Percentiles rank a stretch among this genome's conserved stretches.
Evolutionary conservation across 2,888 invertebrate genomes (phyloP).

Genomic region (Macrosiphum euphorbiae): DNA sequence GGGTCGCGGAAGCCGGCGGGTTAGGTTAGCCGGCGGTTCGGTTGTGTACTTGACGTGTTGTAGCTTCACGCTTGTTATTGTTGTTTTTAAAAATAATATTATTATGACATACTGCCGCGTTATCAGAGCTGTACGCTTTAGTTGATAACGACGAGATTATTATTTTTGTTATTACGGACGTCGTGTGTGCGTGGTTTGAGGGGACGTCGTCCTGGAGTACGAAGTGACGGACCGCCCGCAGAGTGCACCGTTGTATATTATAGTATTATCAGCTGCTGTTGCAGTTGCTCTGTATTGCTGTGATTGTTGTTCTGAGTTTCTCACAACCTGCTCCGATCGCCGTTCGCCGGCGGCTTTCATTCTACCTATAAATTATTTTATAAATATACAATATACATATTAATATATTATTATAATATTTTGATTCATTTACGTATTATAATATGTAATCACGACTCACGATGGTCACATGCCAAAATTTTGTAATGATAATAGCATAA

Average conservation of each 20-base stretch:
- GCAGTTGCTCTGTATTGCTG: neutral
- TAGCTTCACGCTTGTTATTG: neutral
- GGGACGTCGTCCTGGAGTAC: neutral
- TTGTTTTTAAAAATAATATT: neutral
- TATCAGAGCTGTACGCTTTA: neutral
- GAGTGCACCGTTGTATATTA: too few species aligned
- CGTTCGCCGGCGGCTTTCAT: neutral
- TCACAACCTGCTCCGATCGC: neutral
- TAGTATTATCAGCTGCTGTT: neutral
- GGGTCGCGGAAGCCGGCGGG: neutral
- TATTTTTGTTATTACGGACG: neutral
- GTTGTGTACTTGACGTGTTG: neutral
- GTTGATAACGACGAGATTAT: neutral
- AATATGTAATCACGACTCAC: neutral
- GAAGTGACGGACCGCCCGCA: neutral
- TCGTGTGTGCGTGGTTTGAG: neutral
- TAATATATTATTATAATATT: neutral
- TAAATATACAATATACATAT: too few species aligned
- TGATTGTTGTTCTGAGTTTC: neutral
- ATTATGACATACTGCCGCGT: neutral
- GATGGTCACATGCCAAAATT: too few species aligned
- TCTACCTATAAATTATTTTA: neutral
- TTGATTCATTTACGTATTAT: neutral
- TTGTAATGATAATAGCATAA: too few species aligned
- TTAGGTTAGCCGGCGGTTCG: neutral